Base-by-base conservation (phyloP, 1,140 invertebrate species). In the Pristionchus pacificus region DNA sequence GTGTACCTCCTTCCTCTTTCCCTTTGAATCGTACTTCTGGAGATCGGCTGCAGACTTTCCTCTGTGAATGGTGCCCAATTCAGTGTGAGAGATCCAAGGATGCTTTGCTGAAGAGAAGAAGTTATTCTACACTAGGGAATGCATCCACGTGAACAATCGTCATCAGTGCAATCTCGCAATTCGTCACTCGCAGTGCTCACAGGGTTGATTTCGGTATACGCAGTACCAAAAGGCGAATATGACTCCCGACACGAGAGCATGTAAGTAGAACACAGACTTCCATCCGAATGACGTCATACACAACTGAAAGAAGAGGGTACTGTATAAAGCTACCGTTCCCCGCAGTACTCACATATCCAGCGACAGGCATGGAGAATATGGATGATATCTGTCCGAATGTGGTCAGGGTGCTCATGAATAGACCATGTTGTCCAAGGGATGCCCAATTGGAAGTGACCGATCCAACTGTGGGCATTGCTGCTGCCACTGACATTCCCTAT, bases 371-470 rank as follows among this genome's bases (percentile, higher is more conserved):
- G 28, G 74, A 71, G 29, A 71, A 71, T 2, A 71, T 30, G 28
- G 65, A 30, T 14, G 72, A 67, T 15, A 76, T 25, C 49, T 76
- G 75, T 14, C 70, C 71, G 60, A 76, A 76, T 25, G 70, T 76
- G 1, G 74, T 76, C n/a, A 76, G 32, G 58, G 65, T 60, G 14
- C 68, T 60, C 3, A 74, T 71, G 29, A 76, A 76, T 1, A 76
- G 63, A 0, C 75, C 75, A 38, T 76, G 65, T 63, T 76, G 70
- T 2, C 32, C 61, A 29, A 76, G 24, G 27, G 75, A 67, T 1
- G 75, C 75, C 75, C 75, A 76, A 0, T 73, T 64, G 1, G 75
- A 65, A 19, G 75, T 76, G 60, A 76, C 59, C 14, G 70, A 63
- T 15, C 75, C 75, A 31, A 76, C 67, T 2, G 64, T 62, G n/a